A percentile compares a stretch with the other conserved stretches of the same genome.
These are phyloP conservation scores for Corydoras sp. DNA, from an alignment of 2,113 vertebrate species.

Conservation along the genomic window DNA sequence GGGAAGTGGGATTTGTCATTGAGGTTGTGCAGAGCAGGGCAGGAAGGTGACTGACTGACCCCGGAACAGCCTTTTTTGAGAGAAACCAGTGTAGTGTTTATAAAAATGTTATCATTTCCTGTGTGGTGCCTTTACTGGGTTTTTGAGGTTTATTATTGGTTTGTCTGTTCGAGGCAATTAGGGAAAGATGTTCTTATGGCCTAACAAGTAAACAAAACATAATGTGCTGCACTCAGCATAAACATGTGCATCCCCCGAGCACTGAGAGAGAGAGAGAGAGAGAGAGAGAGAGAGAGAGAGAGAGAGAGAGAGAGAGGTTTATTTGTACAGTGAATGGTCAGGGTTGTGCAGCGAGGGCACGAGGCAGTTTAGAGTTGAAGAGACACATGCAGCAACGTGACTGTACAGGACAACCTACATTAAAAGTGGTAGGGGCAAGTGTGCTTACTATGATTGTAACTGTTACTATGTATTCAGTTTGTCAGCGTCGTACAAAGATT, in stretches of 20 bases:
- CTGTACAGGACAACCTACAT: neutral
- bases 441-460: constrained; percentile 13
- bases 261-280: neutral
- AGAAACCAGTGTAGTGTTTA: too few relatives aligned
- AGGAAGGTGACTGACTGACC: too few relatives aligned
- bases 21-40: too few relatives aligned
- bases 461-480: neutral
- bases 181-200: too few relatives aligned
- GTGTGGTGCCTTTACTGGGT: too few relatives aligned
- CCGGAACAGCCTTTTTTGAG: too few relatives aligned
- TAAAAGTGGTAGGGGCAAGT: constrained; percentile 3
- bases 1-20: too few relatives aligned
- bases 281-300: neutral
- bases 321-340: constrained; percentile 1
- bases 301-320: constrained; percentile 14
- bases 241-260: neutral
- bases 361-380: neutral
- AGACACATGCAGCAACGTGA: neutral
- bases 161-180: too few relatives aligned
- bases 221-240: constrained; percentile 8
- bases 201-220: neutral
- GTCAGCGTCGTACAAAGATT: neutral
- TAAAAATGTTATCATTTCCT: too few relatives aligned
- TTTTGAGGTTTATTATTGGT: too few relatives aligned
- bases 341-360: neutral